Percentiles rank a stretch among this genome's conserved stretches.
Conservation (phyloP, 2,888 invertebrate genomes). For the Conus canariensis region DNA sequence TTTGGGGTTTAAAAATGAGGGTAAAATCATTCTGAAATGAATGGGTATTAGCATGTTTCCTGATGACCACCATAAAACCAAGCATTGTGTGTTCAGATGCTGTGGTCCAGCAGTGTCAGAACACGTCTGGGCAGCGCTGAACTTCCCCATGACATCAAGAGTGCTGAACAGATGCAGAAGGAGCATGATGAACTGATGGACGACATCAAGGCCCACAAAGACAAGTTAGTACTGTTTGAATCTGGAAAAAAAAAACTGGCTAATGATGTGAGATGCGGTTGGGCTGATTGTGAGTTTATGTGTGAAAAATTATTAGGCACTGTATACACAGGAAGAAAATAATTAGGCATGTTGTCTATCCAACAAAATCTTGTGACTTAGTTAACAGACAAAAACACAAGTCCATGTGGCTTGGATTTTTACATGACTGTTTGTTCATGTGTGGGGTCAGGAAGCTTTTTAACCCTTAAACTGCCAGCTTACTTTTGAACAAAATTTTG, state of each 20-base stretch:
- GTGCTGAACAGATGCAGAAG: constrained; percentile 93
- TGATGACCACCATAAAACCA: neutral
- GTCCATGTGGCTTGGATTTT: too few species aligned
- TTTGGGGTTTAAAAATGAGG: too few species aligned
- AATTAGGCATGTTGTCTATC: too few species aligned
- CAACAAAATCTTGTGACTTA: too few species aligned
- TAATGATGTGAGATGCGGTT: neutral
- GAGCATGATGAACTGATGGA: constrained; percentile 94
- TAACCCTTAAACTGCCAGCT: too few species aligned
- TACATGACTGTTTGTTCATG: too few species aligned
- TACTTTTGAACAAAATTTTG: too few species aligned
- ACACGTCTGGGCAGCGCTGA: constrained; percentile 71
- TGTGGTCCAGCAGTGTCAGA: constrained; percentile 70
- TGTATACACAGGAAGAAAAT: neutral
- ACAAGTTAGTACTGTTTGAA: constrained; percentile 85
- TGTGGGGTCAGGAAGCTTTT: too few species aligned
- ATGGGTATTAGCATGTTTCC: too few species aligned
- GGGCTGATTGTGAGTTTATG: neutral
- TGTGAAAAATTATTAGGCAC: neutral
- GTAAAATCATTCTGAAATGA: too few species aligned
- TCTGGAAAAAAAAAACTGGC: too few species aligned
- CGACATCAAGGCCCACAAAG: constrained; percentile 93
- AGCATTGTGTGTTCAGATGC: constrained; percentile 54
- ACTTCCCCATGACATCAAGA: constrained; percentile 85
- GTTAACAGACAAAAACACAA: too few species aligned